Base-by-base conservation (phyloP, 2,888 invertebrate species). In the Erebia epiphron region DNA sequence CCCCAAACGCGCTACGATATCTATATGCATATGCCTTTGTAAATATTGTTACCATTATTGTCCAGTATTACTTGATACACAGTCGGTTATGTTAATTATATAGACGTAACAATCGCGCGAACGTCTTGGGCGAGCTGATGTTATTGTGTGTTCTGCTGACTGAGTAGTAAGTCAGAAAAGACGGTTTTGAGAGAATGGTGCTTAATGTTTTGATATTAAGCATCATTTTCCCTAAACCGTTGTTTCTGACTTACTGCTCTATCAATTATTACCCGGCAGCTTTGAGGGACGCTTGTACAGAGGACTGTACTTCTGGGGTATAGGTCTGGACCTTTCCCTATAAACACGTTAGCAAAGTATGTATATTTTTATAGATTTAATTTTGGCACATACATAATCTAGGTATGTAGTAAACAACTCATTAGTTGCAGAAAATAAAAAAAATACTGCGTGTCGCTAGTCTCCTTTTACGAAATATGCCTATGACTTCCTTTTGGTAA, bases 11-110 rank as follows among this genome's bases (percentile, higher is more conserved):
- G 79, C 67, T 78, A 82, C 72, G 83, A 85, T 66, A 75, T 82
- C 68, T 86, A 83, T 75, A 83, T 85, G 82, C 84, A 85, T 75
- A 80, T 83, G 79, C 76, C 83, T 56, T 74, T 85, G 83, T 86
- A 84, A 84, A 86, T 83, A 85, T 73, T 77, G 76, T 78, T 78
- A 79, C 78, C 77, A 72, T 70, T 74, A 71, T 72, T 74, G 76
- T 79, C 75, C 80, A 80, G 79, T 79, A 81, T 78, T 76, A 78
- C 70, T 74, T 62, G 73, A 68, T 76, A 69, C 69, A 67, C 66
- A 67, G 68, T 72, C 67, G 69, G 66, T 57, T 65, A 68, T 61
- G 21, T 21, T 35, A 35, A 35, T 18, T 49, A 21, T 18, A 46
- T 18, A 46, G 43, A 46, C 43, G 64, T 64, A 16, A 52, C 35